Evolutionary conservation across 1,140 invertebrate species (phyloP), one percentile per base, ranked within the genome.

Genomic region (Linepithema humile): DNA sequence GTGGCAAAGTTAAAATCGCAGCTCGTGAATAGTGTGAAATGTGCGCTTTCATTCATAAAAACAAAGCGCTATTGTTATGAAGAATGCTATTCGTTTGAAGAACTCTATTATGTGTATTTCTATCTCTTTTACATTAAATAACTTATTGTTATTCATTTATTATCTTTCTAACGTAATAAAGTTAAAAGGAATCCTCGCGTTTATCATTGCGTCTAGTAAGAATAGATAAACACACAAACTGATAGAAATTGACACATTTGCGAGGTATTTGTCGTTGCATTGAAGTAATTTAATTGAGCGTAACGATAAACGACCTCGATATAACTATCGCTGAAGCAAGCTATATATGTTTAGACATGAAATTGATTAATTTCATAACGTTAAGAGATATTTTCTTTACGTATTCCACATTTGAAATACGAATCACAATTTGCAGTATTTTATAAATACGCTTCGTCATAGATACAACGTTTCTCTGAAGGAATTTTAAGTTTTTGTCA

Each of bases 221-320:
- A 35, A 23, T 5, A 35, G 50, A 65, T 53, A 65, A 10, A 50
- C 12, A 77, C 26, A 40, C 48, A 15, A 65, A 67, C 20, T 50
- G 35, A 65, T 12, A 65, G 43, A 67, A 65, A 67, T 35, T 23
- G 29, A 65, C 20, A 26, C 38, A 43, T 32, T 45, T n/a, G 55
- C 26, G 38, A 45, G 72, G 20, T 29, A 62, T 48, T 48, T 35
- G 43, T 38, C 20, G 20, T 12, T 15, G 53, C 23, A 32, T 62
- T 35, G 40, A 78, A 1, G 23, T 69, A 78, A 78, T 69, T 55
- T 55, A 69, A 77, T 53, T 38, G 12, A 65, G 74, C 74, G 29
- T 23, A n/a, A 0, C 40, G 60, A 77, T 65, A 67, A 69, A 55
- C 48, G 62, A 78, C 35, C 45, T 53, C 60, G 45, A 78, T 38